These are phyloP conservation scores for Melanotaenia trifasciata DNA, from an alignment of 2,797 vertebrate genomes.

Conservation along the genomic window DNA sequence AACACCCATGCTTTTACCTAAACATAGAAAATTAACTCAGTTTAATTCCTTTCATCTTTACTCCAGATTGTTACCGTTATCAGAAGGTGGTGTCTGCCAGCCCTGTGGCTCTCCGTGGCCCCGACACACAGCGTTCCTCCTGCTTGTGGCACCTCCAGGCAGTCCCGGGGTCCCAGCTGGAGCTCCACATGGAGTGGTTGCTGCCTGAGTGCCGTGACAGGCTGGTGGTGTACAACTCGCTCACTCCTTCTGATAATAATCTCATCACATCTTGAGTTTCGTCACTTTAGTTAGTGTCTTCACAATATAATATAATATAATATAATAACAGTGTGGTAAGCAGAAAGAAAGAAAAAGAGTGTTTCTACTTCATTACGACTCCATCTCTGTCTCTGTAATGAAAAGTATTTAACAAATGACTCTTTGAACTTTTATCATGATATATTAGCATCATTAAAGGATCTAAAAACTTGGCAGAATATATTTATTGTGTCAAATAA, in stretches of 20 bases:
- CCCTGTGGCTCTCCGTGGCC: conserved; percentile 82
- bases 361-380: neutral
- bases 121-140: conserved; percentile 84
- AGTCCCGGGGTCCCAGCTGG: conserved; percentile 83
- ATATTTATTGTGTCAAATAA: neutral
- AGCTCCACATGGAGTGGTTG: conserved; percentile 90
- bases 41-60: too few species aligned
- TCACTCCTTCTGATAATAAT: conserved; percentile 81
- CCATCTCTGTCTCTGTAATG: neutral
- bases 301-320: too few species aligned
- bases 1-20: too few species aligned
- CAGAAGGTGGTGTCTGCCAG: conserved; percentile 75
- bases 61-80: conserved; percentile 90
- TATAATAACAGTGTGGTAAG: neutral
- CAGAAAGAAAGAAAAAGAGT: neutral
- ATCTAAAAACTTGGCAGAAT: neutral
- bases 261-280: conserved; percentile 93
- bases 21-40: too few species aligned
- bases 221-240: conserved; percentile 88
- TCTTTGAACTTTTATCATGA: neutral
- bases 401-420: neutral
- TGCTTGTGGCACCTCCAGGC: conserved; percentile 93
- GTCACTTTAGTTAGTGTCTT: neutral
- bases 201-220: conserved; percentile 89
- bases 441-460: neutral